Evolutionary conservation across 2,888 invertebrate species (phyloP).

Genomic region (Chloroclystis v-ata): DNA sequence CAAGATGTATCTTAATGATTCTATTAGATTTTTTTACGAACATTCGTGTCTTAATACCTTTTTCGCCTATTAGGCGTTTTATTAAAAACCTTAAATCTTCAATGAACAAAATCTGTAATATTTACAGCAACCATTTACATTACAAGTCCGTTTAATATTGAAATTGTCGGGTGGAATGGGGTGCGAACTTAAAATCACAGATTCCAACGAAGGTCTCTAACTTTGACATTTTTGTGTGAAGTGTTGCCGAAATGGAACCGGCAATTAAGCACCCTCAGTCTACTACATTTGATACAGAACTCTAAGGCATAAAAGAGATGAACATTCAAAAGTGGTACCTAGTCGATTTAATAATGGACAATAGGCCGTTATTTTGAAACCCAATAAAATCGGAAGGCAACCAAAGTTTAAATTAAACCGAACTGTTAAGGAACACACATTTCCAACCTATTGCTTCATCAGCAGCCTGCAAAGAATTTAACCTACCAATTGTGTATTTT

Average conservation of each 20-base stretch:
- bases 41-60: too few relatives aligned
- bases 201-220: slow-evolving; percentile 25
- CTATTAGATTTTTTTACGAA: too few relatives aligned
- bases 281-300: slow-evolving; percentile 18
- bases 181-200: slow-evolving; percentile 12
- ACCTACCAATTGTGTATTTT: too few relatives aligned
- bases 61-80: too few relatives aligned
- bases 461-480: too few relatives aligned
- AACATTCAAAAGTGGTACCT: too few relatives aligned
- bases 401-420: slow-evolving; percentile 14
- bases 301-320: too few relatives aligned
- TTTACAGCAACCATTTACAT: not conserved
- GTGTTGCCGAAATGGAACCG: slow-evolving; percentile 28
- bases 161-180: slow-evolving; percentile 8
- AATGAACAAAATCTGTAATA: not conserved
- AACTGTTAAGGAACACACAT: slow-evolving; percentile 10
- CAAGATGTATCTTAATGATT: too few relatives aligned
- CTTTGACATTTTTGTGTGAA: slow-evolving; percentile 36
- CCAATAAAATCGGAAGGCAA: not conserved
- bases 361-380: slow-evolving; percentile 7
- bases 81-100: too few relatives aligned
- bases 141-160: slow-evolving; percentile 3
- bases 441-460: slow-evolving; percentile 15
- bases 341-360: not conserved
- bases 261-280: slow-evolving; percentile 17